Evolutionary conservation across 2,888 invertebrate species (phyloP), one percentile per base, ranked within the genome.

Genomic region (Parthenolecanium corni): DNA sequence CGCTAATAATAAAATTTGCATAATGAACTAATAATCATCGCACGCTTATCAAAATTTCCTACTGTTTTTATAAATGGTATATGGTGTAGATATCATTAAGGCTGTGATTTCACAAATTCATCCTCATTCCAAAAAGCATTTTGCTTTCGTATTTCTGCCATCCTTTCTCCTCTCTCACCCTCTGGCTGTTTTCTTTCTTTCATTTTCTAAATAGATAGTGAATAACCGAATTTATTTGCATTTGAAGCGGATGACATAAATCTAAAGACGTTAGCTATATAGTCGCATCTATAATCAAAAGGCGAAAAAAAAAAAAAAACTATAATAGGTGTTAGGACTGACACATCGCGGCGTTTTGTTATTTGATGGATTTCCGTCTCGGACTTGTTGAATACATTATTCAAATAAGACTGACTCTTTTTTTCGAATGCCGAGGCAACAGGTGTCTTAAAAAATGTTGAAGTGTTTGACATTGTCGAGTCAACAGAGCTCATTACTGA

Each of bases 171-270:
- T 44, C 46, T 14, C 20, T 44, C 46, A 1, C 16, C n/a, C 46
- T 44, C n/a, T 44, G 14, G 9, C 46, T 16, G 9, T 31, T 49
- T 49, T 49, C 49, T 49, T 49, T 49, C 49, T 49, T 2, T 49
- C 23, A 14, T 23, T 23, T 14, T 49, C 23, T 49, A 49, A 49
- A 49, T 23, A 57, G 57, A 31, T 57, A 58, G 58, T 58, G 58
- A 58, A 58, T 58, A 58, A 58, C 58, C 58, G 58, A 58, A 58
- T 58, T 58, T 58, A 58, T 58, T 58, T 58, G 58, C 58, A 58
- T 58, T 58, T 58, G 58, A 58, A 58, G 49, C 58, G 58, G 47
- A 58, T 58, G 58, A 58, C 58, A 58, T 58, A 58, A 58, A 58
- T 58, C 58, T 58, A 58, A 20, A 49, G 58, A 57, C 42, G 57